Evolutionary conservation across 2,888 invertebrate genomes (phyloP).

Genomic region (Melanophora roralis): DNA sequence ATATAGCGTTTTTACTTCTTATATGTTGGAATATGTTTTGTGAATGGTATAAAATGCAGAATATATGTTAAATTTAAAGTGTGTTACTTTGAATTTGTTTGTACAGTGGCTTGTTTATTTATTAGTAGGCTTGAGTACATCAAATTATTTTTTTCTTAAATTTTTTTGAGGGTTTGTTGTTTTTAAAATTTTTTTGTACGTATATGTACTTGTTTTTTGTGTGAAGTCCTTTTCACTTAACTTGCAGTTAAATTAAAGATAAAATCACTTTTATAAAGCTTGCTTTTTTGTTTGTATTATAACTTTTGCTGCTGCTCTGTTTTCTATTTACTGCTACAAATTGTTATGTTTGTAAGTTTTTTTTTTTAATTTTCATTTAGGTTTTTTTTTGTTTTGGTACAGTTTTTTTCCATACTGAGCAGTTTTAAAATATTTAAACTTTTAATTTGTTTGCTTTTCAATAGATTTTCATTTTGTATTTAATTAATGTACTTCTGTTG

Average conservation of each 20-base stretch:
- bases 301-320: neutral
- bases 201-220: constrained; percentile 10
- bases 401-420: neutral
- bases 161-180: constrained; percentile 68
- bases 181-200: constrained; percentile 1
- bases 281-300: constrained; percentile 22
- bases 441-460: neutral
- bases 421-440: neutral
- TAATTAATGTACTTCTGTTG: constrained; percentile 32
- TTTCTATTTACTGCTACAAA: constrained; percentile 43
- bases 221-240: constrained; percentile 65
- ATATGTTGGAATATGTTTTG: no score
- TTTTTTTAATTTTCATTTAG: constrained; percentile 35
- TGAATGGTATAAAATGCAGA: constrained; percentile 56
- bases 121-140: constrained; percentile 30
- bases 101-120: constrained; percentile 69
- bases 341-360: neutral
- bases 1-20: no score
- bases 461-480: constrained; percentile 28
- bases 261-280: constrained; percentile 53
- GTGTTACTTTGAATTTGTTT: constrained; percentile 25
- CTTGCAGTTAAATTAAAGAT: constrained; percentile 62
- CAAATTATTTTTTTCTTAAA: neutral
- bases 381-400: constrained; percentile 35
- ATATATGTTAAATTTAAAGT: constrained; percentile 66